Evolutionary conservation across 2,113 vertebrate genomes (phyloP), one percentile per base, ranked within the genome.

Genomic region (Ochotona curzoniae): DNA sequence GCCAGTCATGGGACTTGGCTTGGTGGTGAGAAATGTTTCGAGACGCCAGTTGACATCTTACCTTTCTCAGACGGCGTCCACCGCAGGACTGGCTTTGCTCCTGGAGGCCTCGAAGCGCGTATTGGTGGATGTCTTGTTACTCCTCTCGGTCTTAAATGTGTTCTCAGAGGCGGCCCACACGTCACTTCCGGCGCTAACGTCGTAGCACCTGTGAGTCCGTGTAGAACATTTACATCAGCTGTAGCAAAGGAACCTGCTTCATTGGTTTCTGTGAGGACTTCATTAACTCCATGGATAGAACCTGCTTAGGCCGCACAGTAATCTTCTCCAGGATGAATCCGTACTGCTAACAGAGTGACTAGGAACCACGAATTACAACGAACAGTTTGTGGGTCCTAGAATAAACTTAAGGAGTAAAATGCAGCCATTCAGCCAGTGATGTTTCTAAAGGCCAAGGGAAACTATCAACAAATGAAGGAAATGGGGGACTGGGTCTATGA

Each of bases 1-100:
- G 28, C 17, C 92, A 28, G 90, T 93, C 90, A 71, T 35, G 60
- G 5, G 76, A 87, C 71, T 60, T 23, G 14, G 73, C 88, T 49
- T 54, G 51, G 73, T 20, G 35, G 7, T 63, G 67, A 25, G 44
- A 25, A 91, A 44, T 3, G 51, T 73, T 83, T 76, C 30, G 35
- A 76, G 70, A 71, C 54, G 6, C 70, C 63, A 35, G 1, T 0
- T 15, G 85, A 15, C 44, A 35, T 14, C 26, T 64, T 64, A 57
- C 1, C 67, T n/a, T n/a, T 85, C 25, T 57, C 21, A 4, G 28
- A 2, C 7, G 14, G 8, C 7, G n/a, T 0, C 15, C 2, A 26
- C 14, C n/a, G 1, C 14, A 74, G 17, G 28, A 66, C 35, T 54
- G 26, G 8, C 1, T 63, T 25, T 32, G 10, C 61, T 23, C 26